Base-by-base conservation (phyloP, 2,797 vertebrate species). In the Cephalopachus bancanus region DNA sequence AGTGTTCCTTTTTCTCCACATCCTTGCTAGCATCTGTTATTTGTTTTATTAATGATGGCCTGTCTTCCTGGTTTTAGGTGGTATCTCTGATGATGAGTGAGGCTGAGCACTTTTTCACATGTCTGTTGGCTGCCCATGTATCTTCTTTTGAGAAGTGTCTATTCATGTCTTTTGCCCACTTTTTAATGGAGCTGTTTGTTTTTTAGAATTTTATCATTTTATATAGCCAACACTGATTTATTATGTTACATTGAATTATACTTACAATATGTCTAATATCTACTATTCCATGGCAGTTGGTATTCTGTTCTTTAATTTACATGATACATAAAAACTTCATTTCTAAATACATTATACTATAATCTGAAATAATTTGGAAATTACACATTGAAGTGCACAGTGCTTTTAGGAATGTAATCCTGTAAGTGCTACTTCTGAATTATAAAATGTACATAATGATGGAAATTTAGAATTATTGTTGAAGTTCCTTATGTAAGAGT, bases 351-450 rank as follows among this genome's bases (percentile, higher is more conserved):
- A 26, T 53, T 80, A 28, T 85, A 33, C 15, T 51, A 10, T 60
- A 71, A 20, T 88, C 28, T 93, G 57, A 26, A 85, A 53, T 91
- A 95, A 83, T 96, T 62, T 72, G 44, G 33, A 67, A 93, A 90
- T 80, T 90, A 57, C 20, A 33, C 30, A 57, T 55, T 76, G 17
- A 81, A 11, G 1, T 81, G 10, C 26, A 16, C 44, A 14, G 51
- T 81, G 10, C n/a, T 90, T 90, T 88, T 90, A 74, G 60, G 26
- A 91, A 19, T 57, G 55, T 60, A 92, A 55, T 44, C 74, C 75
- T 71, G 0, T 60, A 80, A 89, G 10, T 87, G 24, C 22, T 90
- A 24, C 60, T 89, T 94, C 74, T 57, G 44, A 3, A 71, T 76
- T 37, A 11, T 72, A 85, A 87, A 92, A 14, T 51, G 10, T 20